Percentiles rank a stretch among this genome's conserved stretches.
Evolutionary conservation across 1,140 invertebrate genomes (phyloP).

Genomic region (Trypoxylus dichotomus): DNA sequence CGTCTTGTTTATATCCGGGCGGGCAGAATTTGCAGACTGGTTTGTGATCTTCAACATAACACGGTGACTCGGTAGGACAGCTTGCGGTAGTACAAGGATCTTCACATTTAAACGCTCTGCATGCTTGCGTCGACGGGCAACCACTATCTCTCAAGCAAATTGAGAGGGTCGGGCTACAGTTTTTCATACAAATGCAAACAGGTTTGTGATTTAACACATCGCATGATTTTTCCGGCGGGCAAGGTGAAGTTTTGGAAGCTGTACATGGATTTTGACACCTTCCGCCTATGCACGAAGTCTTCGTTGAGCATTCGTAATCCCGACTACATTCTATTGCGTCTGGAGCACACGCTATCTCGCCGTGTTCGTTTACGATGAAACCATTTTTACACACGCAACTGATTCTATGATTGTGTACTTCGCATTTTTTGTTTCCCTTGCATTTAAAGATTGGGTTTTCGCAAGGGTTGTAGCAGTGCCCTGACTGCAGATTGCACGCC

Average conservation of each 20-base stretch:
- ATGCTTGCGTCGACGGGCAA: constrained; percentile 80
- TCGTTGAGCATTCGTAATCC: constrained; percentile 82
- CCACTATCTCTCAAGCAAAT: constrained; percentile 87
- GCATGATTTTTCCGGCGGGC: constrained; percentile 79
- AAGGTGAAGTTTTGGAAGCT: constrained; percentile 61
- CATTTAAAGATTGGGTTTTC: constrained; percentile 64
- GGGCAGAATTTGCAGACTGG: constrained; percentile 94
- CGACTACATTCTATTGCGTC: constrained; percentile 75
- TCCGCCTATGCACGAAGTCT: constrained; percentile 78
- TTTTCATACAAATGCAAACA: constrained; percentile 82
- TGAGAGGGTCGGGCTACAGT: constrained; percentile 81
- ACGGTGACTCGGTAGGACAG: constrained; percentile 80
- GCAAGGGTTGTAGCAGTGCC: constrained; percentile 80
- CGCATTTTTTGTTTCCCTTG: constrained; percentile 80
- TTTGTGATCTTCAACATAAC: constrained; percentile 89
- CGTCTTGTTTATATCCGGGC: constrained; percentile 82
- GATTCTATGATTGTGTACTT: constrained; percentile 80
- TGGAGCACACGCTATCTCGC: constrained; percentile 80
- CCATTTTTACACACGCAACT: constrained; percentile 87
- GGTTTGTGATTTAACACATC: constrained; percentile 82
- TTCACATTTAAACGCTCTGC: constrained; percentile 85
- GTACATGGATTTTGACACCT: constrained; percentile 86
- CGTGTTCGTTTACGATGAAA: constrained; percentile 80
- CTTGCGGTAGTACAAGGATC: constrained; percentile 81
- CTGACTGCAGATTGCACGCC: constrained; percentile 68